Conservation (phyloP, 2,113 vertebrate genomes). For the Vimba vimba region DNA sequence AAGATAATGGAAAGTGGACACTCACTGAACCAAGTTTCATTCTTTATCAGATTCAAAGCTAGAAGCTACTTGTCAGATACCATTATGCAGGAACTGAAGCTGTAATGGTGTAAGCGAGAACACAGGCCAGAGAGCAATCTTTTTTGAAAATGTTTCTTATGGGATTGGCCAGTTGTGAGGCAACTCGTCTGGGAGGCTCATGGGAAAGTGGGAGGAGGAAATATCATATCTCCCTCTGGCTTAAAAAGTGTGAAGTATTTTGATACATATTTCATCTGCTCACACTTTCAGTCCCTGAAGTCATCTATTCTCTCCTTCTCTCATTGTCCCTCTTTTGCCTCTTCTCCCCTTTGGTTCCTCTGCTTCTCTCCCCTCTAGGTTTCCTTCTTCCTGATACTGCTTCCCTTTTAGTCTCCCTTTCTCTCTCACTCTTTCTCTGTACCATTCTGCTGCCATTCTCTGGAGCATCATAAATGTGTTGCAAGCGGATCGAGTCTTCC, state of each 20-base stretch:
- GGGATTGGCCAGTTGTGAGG: slow-evolving; percentile 38
- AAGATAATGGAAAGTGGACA: background rate
- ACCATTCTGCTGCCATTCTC: slow-evolving; percentile 33
- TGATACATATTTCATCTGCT: slow-evolving; percentile 62
- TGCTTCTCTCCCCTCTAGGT: slow-evolving; percentile 2
- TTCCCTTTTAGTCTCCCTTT: slow-evolving; percentile 26
- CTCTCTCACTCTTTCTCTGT: slow-evolving; percentile 8
- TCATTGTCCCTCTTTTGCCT: slow-evolving; percentile 29
- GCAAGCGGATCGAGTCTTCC: slow-evolving; percentile 41
- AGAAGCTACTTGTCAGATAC: background rate
- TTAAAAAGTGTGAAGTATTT: slow-evolving; percentile 56
- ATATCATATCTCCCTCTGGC: slow-evolving; percentile 53
- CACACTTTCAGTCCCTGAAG: slow-evolving; percentile 44
- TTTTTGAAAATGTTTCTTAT: slow-evolving; percentile 43
- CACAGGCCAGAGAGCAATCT: slow-evolving; percentile 31
- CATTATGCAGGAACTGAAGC: slow-evolving; percentile 27
- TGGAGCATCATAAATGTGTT: slow-evolving; percentile 59
- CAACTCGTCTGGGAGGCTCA: slow-evolving; percentile 41
- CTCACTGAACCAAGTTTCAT: background rate
- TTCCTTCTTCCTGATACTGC: slow-evolving; percentile 28
- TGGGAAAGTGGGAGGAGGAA: slow-evolving; percentile 48
- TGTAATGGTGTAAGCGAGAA: slow-evolving; percentile 43
- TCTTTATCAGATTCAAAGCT: background rate
- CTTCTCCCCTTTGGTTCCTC: slow-evolving; percentile 19
- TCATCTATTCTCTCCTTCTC: slow-evolving; percentile 52